Conservation (phyloP, 92 coral and sea anemone species). For the Diadumene lineata region DNA sequence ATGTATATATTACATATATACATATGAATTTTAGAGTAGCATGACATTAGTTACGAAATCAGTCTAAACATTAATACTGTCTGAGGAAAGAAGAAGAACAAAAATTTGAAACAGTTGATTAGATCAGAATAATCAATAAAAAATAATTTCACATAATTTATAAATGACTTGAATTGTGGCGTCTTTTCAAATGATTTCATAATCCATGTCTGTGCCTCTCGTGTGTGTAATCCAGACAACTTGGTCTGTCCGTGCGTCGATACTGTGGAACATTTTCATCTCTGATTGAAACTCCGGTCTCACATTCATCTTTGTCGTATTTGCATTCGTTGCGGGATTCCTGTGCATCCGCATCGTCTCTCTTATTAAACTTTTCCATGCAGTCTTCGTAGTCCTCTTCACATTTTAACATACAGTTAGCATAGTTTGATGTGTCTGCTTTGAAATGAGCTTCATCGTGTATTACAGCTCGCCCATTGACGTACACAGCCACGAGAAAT, state of each 20-base stretch:
- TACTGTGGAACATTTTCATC: conserved; percentile 4
- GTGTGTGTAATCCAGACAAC: not conserved
- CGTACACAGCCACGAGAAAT: not conserved
- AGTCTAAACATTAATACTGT: too few relatives aligned
- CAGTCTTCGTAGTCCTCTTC: conserved; percentile 10
- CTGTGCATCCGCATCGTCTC: not conserved
- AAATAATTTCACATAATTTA: too few relatives aligned
- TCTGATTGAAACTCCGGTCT: not conserved
- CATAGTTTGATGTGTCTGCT: conserved; percentile 7
- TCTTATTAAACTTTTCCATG: not conserved
- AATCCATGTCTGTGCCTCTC: too few relatives aligned
- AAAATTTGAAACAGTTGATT: too few relatives aligned
- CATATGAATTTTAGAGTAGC: too few relatives aligned
- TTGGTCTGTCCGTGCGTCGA: not conserved
- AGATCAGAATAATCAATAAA: too few relatives aligned
- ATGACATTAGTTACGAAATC: too few relatives aligned
- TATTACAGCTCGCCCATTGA: not conserved
- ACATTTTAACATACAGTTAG: conserved; percentile 24
- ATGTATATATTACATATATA: too few relatives aligned
- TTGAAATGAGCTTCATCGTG: not conserved
- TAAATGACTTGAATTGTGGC: too few relatives aligned
- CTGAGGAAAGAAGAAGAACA: too few relatives aligned
- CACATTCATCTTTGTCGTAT: conserved; percentile 1
- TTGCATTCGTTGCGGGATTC: not conserved
- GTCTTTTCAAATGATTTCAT: too few relatives aligned